Evolutionary conservation across 2,888 invertebrate species (phyloP).

Genomic region (Entomobrya multifasciata): DNA sequence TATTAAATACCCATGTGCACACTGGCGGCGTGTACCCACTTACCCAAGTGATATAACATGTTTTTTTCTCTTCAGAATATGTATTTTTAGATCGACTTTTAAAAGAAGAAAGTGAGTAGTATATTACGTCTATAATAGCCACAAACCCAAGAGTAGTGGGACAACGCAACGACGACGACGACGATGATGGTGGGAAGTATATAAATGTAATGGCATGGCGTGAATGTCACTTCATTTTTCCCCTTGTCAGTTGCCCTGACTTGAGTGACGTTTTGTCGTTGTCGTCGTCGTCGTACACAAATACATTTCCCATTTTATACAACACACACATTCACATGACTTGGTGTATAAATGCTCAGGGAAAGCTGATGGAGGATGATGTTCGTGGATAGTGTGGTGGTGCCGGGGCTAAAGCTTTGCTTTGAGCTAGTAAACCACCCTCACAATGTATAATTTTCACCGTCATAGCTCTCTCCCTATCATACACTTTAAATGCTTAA

Average conservation of each 20-base stretch:
- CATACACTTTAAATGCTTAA: slow-evolving; percentile 15
- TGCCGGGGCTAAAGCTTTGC: not conserved
- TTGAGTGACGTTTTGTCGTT: slow-evolving; percentile 66
- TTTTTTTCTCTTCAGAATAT: slow-evolving; percentile 16
- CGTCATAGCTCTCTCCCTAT: slow-evolving; percentile 24
- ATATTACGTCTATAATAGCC: slow-evolving; percentile 19
- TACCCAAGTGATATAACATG: not conserved
- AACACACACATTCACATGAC: not conserved
- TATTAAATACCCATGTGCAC: not conserved
- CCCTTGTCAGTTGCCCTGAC: slow-evolving; percentile 62
- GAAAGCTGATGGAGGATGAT: too few species aligned
- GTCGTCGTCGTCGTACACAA: slow-evolving; percentile 37
- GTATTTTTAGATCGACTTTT: not conserved
- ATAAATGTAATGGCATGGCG: slow-evolving; percentile 69
- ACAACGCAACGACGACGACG: slow-evolving; percentile 3
- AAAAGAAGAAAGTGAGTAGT: not conserved
- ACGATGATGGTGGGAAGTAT: slow-evolving; percentile 56
- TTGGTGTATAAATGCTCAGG: not conserved
- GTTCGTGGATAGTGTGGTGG: not conserved
- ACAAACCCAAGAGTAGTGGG: not conserved
- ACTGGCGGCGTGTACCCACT: not conserved
- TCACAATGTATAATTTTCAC: slow-evolving; percentile 21
- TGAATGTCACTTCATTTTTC: slow-evolving; percentile 73
- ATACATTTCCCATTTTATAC: not conserved
- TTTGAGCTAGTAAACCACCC: not conserved